Conservation (phyloP, 2,797 vertebrate genomes). For the Pristis pectinata region DNA sequence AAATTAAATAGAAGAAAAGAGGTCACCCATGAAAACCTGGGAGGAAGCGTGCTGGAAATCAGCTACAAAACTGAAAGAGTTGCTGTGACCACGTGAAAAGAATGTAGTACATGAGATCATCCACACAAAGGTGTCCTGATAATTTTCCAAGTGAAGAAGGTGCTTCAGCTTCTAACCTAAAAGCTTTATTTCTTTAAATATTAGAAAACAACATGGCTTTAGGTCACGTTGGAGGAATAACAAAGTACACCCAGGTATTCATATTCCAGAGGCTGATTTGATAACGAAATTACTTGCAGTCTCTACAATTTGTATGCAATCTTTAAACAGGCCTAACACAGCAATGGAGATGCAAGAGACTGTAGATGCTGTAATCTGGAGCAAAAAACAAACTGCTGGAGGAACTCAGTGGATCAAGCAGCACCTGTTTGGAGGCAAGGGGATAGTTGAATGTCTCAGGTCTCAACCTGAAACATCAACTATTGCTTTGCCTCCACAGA, state of each 20-base stretch:
- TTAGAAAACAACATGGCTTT: neutral
- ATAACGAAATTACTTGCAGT: neutral
- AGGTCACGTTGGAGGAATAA: neutral
- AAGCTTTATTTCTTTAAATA: neutral
- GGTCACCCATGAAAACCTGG: neutral
- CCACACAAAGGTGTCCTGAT: neutral
- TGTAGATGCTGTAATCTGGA: too few relatives aligned
- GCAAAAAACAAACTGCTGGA: too few relatives aligned
- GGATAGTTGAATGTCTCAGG: too few relatives aligned
- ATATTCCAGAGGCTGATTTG: neutral
- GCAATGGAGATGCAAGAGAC: too few relatives aligned
- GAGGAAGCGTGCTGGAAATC: neutral
- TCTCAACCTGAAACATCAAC: too few relatives aligned
- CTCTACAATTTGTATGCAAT: neutral
- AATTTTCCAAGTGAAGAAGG: neutral
- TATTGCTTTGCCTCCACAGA: too few relatives aligned
- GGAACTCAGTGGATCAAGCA: too few relatives aligned
- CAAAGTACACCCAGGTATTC: conserved; percentile 9
- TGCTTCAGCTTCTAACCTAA: neutral
- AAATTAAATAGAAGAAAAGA: neutral
- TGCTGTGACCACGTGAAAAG: neutral
- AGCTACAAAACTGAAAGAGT: neutral
- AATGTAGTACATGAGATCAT: neutral
- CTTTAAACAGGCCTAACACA: neutral
- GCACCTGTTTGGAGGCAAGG: too few relatives aligned